Percentiles rank a stretch among this genome's conserved stretches.
Conservation (phyloP, 2,797 vertebrate species). For the Clamator glandarius region DNA sequence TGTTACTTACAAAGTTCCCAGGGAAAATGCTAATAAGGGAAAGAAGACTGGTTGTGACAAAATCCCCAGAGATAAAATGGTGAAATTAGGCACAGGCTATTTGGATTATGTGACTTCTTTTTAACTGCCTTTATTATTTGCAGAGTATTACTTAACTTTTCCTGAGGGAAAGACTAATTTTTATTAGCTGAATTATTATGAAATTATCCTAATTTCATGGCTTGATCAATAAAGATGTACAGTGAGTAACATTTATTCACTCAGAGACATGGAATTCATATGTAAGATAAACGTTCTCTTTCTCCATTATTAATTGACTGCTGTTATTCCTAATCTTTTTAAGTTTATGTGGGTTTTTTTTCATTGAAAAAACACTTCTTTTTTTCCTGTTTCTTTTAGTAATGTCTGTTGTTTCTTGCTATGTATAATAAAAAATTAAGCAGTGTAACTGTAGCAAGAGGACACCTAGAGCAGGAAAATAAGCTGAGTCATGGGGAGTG, state of each 20-base stretch:
- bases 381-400: neutral
- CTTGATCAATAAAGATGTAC: neutral
- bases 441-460: conserved; percentile 5
- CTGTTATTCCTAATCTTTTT: neutral
- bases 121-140: neutral
- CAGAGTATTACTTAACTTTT: neutral
- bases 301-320: neutral
- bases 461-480: conserved; percentile 26
- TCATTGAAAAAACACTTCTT: neutral
- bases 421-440: conserved; percentile 54
- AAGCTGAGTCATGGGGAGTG: conserved; percentile 41
- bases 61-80: neutral
- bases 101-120: neutral
- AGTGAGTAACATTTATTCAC: neutral
- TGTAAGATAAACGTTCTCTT: neutral
- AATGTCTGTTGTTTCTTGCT: neutral
- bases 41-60: neutral
- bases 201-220: conserved; percentile 34
- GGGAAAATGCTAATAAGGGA: neutral
- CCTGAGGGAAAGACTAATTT: neutral
- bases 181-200: neutral
- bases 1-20: neutral
- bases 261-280: neutral
- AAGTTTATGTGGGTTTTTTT: neutral
- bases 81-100: neutral